A percentile compares a stretch with the other conserved stretches of the same genome.
Evolutionary conservation across 2,888 invertebrate species (phyloP).

Genomic region (Amorpha juglandis): DNA sequence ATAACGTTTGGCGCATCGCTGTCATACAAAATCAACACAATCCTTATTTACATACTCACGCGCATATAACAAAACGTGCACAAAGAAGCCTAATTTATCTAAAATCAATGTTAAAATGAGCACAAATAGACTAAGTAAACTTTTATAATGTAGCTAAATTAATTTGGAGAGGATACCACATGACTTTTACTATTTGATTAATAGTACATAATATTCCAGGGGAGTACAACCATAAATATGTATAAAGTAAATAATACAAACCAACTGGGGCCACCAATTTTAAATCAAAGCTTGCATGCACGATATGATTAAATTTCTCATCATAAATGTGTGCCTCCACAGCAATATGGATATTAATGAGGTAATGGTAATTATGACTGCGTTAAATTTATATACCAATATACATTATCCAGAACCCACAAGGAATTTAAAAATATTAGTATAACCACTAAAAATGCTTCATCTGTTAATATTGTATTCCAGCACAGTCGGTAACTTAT

Average conservation of each 20-base stretch:
- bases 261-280: neutral
- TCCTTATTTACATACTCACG: too few species aligned
- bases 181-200: conserved; percentile 2
- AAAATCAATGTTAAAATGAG: neutral
- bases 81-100: too few species aligned
- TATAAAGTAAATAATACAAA: conserved; percentile 20
- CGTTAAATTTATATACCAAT: neutral
- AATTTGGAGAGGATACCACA: neutral
- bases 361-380: conserved; percentile 4
- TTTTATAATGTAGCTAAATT: neutral
- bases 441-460: neutral
- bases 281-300: neutral
- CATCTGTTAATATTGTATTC: neutral
- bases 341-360: conserved; percentile 2
- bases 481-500: neutral
- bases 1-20: too few species aligned
- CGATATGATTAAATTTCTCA: neutral
- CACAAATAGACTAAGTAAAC: conserved; percentile 13
- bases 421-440: too few species aligned
- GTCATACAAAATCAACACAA: too few species aligned
- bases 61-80: too few species aligned
- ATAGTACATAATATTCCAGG: conserved; percentile 25
- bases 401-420: too few species aligned
- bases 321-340: neutral
- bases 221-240: conserved; percentile 18